A percentile compares a stretch with the other conserved stretches of the same genome.
Evolutionary conservation across 2,797 vertebrate genomes (phyloP).

Genomic region (Sus cebifrons): DNA sequence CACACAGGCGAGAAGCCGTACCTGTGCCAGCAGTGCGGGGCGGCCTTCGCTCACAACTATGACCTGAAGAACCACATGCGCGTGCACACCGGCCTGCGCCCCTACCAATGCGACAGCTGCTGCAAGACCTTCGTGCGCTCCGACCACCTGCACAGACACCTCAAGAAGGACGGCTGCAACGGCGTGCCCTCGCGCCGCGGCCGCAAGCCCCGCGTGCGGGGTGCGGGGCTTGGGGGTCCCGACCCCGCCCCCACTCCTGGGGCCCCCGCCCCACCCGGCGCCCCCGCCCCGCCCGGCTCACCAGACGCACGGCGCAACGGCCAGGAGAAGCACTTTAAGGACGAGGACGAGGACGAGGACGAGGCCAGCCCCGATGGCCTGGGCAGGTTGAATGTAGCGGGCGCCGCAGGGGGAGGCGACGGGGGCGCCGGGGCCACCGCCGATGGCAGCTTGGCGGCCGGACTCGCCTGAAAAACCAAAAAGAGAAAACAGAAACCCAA

Average conservation of each 20-base stretch:
- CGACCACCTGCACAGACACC: conserved; percentile 98
- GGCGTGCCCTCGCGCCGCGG: conserved; percentile 96
- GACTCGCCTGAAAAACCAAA: conserved; percentile 92
- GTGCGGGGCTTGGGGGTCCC: conserved; percentile 85
- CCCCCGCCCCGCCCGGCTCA: conserved; percentile 70
- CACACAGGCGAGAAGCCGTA: conserved; percentile 99
- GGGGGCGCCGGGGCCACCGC: conserved; percentile 86
- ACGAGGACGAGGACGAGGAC: conserved; percentile 86
- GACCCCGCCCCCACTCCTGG: conserved; percentile 66
- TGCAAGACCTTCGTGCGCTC: conserved; percentile 99
- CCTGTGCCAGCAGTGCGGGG: conserved; percentile 98
- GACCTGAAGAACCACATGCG: conserved; percentile 99
- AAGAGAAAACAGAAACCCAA: conserved; percentile 76
- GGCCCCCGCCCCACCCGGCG: conserved; percentile 56
- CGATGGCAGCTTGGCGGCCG: conserved; percentile 85
- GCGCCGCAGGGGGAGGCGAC: conserved; percentile 82
- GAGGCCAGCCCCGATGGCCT: conserved; percentile 88
- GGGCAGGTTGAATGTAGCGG: conserved; percentile 89
- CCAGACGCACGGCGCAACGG: conserved; percentile 79
- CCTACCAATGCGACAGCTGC: conserved; percentile 99
- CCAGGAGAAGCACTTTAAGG: conserved; percentile 87
- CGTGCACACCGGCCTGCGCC: conserved; percentile 98
- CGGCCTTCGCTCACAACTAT: conserved; percentile 99
- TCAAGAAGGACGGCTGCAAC: conserved; percentile 99
- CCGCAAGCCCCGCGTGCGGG: conserved; percentile 95